These are phyloP conservation scores for Pammene fasciana DNA, from an alignment of 2,888 invertebrate species.

Conservation along the genomic window DNA sequence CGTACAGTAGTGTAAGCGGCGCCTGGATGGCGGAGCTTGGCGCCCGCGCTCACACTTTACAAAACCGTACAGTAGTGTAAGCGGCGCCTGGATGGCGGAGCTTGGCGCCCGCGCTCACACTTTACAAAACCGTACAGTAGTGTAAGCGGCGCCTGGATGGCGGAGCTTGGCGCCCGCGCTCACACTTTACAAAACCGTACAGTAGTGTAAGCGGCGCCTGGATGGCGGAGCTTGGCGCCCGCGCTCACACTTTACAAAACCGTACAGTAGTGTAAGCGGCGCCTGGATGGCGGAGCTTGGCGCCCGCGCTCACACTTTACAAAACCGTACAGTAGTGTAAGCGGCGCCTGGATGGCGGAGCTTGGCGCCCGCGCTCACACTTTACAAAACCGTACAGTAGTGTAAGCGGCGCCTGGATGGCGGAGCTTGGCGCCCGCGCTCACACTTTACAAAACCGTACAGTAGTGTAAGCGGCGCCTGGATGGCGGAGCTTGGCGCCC, in stretches of 20 bases:
- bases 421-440: background rate
- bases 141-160: slow-evolving; percentile 4
- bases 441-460: too few relatives aligned
- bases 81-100: background rate
- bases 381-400: too few relatives aligned
- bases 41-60: too few relatives aligned
- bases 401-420: slow-evolving; percentile 19
- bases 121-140: slow-evolving; percentile 48
- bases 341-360: background rate
- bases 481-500: background rate
- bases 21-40: background rate
- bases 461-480: too few relatives aligned
- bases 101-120: slow-evolving; percentile 2
- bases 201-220: too few relatives aligned
- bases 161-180: background rate
- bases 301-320: slow-evolving; percentile 9
- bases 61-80: too few relatives aligned
- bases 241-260: too few relatives aligned
- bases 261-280: too few relatives aligned
- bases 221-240: background rate
- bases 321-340: slow-evolving; percentile 46
- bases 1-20: too few relatives aligned
- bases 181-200: too few relatives aligned
- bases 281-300: background rate
- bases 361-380: background rate